Evolutionary conservation across 2,113 vertebrate species (phyloP).

Genomic region (Chionomys nivalis): DNA sequence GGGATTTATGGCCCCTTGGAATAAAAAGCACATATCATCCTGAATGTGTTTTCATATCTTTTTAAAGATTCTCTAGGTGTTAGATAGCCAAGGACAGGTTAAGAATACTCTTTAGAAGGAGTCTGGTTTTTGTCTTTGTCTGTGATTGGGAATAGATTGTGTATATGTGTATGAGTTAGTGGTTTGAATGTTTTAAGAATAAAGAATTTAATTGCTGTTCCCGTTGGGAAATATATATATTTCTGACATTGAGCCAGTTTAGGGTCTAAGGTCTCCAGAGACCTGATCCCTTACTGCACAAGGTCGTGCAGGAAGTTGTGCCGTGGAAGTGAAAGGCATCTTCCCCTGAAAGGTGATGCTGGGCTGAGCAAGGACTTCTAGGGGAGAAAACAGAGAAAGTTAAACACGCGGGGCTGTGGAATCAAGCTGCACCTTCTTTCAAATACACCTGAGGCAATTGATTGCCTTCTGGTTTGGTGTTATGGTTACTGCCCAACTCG

Average conservation of each 20-base stretch:
- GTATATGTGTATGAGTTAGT: neutral
- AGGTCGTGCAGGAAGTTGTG: neutral
- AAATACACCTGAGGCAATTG: neutral
- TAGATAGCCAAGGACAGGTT: neutral
- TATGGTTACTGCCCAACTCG: neutral
- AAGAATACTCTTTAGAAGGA: neutral
- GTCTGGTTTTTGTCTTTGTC: neutral
- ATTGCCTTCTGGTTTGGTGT: neutral
- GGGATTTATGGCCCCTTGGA: neutral
- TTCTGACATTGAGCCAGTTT: constrained; percentile 22
- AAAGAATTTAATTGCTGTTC: constrained; percentile 11
- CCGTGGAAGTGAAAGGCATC: neutral
- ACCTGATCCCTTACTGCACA: constrained; percentile 6
- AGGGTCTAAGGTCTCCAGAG: constrained; percentile 13
- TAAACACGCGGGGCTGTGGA: neutral
- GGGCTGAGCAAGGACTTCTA: neutral
- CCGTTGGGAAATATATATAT: neutral
- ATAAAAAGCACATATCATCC: neutral
- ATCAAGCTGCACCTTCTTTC: neutral
- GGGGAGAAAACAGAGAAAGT: neutral
- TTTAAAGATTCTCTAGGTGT: neutral
- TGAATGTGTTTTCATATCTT: neutral
- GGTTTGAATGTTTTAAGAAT: constrained; percentile 17
- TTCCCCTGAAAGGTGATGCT: neutral
- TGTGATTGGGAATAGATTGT: neutral